A percentile compares a stretch with the other conserved stretches of the same genome.
phyloP scores from a whole-genome alignment of 2,113 vertebrate species.

The Lophura nycthemera region DNA sequence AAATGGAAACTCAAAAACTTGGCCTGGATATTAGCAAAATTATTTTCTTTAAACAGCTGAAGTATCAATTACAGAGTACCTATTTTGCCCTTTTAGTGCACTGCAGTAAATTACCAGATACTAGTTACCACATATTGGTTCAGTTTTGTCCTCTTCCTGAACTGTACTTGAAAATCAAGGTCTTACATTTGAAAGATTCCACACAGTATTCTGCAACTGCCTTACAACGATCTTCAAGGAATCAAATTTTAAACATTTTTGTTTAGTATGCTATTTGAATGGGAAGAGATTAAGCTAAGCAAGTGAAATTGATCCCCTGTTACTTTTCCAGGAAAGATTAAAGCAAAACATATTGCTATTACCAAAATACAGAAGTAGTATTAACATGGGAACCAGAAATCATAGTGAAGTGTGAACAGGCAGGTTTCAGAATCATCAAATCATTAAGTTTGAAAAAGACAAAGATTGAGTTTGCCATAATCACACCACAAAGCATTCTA shows the following conservation, averaged over 20 bases:
- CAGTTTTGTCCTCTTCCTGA: background rate
- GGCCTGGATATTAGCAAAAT: background rate
- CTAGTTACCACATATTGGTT: background rate
- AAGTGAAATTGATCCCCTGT: background rate
- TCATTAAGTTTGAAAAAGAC: too few species aligned
- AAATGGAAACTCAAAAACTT: background rate
- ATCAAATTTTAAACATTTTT: background rate
- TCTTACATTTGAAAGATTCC: background rate
- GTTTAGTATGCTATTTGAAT: background rate
- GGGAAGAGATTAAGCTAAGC: background rate
- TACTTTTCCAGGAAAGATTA: background rate
- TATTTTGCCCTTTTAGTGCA: background rate
- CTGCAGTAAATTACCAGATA: background rate
- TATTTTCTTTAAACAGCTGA: background rate
- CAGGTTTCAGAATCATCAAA: background rate
- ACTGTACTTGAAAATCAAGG: background rate
- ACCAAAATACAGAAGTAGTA: background rate
- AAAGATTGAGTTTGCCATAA: background rate
- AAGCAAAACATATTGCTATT: background rate
- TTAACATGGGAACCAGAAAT: background rate
- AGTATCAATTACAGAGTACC: background rate
- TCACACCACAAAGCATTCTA: background rate
- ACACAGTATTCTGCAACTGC: background rate
- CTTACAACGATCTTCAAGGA: background rate
- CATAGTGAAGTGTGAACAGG: constrained; percentile 10